A percentile compares a stretch with the other conserved stretches of the same genome.
These are phyloP conservation scores for Babylonia areolata DNA, from an alignment of 1,140 invertebrate genomes.

Conservation along the genomic window DNA sequence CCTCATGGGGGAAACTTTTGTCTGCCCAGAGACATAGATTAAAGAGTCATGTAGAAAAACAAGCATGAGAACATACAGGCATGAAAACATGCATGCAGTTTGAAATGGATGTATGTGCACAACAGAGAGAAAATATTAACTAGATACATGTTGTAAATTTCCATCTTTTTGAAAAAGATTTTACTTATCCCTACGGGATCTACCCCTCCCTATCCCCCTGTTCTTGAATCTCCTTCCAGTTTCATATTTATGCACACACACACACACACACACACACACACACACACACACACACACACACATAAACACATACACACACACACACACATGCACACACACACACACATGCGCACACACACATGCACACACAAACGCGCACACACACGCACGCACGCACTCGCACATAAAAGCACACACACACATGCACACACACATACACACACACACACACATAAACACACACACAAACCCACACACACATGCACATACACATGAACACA, in stretches of 20 bases:
- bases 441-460: neutral
- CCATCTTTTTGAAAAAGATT: too few relatives aligned
- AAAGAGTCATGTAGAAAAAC: too few relatives aligned
- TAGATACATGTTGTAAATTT: too few relatives aligned
- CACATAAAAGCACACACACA: neutral
- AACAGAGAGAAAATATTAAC: too few relatives aligned
- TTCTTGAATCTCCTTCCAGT: too few relatives aligned
- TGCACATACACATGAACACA: neutral
- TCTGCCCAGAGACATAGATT: too few relatives aligned
- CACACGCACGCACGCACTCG: neutral
- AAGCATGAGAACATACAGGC: too few relatives aligned
- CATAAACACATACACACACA: neutral
- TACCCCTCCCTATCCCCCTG: too few relatives aligned
- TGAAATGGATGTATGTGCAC: too few relatives aligned
- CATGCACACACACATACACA: neutral
- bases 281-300: slow-evolving; percentile 1
- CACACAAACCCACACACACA: neutral
- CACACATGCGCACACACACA: neutral
- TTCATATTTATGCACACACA: neutral
- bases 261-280: neutral
- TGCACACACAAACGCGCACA: neutral
- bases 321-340: neutral
- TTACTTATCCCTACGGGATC: too few relatives aligned
- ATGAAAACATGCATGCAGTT: too few relatives aligned
- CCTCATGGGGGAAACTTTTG: too few relatives aligned